Evolutionary conservation across 2,113 vertebrate species (phyloP).

Genomic region (Neodontobutis hainanensis): DNA sequence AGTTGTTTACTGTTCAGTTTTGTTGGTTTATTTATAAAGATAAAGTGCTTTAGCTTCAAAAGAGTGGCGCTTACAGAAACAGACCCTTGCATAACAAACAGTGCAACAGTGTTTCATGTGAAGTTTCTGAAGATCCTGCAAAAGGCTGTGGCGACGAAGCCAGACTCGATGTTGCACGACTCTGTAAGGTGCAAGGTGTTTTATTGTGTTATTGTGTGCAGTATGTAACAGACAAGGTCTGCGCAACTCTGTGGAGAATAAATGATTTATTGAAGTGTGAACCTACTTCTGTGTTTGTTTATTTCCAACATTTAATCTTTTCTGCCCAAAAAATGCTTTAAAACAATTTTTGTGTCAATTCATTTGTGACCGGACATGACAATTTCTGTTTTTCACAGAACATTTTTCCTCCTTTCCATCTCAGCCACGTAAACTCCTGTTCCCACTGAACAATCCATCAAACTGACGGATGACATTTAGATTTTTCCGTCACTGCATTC

Average conservation of each 20-base stretch:
- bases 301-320: neutral
- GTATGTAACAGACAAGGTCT: conserved; percentile 68
- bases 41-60: conserved; percentile 12
- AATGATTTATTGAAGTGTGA: conserved; percentile 62
- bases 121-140: conserved; percentile 26
- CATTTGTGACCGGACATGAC: too few species aligned
- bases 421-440: too few species aligned
- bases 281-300: conserved; percentile 4
- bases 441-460: too few species aligned
- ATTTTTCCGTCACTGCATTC: too few species aligned
- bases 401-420: too few species aligned
- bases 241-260: conserved; percentile 66
- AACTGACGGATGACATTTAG: too few species aligned
- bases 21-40: neutral
- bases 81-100: conserved; percentile 7
- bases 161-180: too few species aligned
- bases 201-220: conserved; percentile 67
- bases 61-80: conserved; percentile 8
- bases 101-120: conserved; percentile 46
- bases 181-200: conserved; percentile 61
- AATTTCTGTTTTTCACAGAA: too few species aligned
- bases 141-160: too few species aligned
- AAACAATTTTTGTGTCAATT: too few species aligned
- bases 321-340: too few species aligned
- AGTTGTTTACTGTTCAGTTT: neutral